Conservation (phyloP, 2,888 invertebrate genomes). For the Melanostoma mellinum region DNA sequence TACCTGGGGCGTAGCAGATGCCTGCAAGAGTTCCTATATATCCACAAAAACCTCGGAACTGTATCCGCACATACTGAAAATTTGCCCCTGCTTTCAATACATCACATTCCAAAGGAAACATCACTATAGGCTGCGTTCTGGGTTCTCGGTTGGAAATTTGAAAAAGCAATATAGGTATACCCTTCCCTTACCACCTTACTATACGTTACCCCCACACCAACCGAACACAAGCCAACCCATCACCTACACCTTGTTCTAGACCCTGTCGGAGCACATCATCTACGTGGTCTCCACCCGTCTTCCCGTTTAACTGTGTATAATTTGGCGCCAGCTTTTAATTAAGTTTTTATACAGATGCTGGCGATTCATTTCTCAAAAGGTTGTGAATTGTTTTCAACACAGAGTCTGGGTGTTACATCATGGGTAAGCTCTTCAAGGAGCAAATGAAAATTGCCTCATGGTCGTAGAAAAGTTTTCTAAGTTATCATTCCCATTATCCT, state of each 20-base stretch:
- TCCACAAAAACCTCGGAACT: slow-evolving; percentile 33
- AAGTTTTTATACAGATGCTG: slow-evolving; percentile 66
- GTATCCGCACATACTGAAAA: slow-evolving; percentile 44
- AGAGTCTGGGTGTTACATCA: slow-evolving; percentile 35
- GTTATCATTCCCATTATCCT: slow-evolving; percentile 49
- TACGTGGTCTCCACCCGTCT: slow-evolving; percentile 35
- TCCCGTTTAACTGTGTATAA: slow-evolving; percentile 43
- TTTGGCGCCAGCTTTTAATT: slow-evolving; percentile 63
- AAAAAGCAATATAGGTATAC: slow-evolving; percentile 41
- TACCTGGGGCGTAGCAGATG: slow-evolving; percentile 49
- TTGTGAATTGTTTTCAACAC: slow-evolving; percentile 45
- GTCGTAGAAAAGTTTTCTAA: slow-evolving; percentile 41
- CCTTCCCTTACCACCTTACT: too few relatives aligned
- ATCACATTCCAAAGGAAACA: slow-evolving; percentile 38
- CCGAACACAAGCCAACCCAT: neutral
- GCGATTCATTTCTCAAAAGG: slow-evolving; percentile 59
- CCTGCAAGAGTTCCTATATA: slow-evolving; percentile 18
- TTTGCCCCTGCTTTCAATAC: slow-evolving; percentile 28
- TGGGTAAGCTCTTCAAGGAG: slow-evolving; percentile 7
- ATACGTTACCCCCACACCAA: neutral
- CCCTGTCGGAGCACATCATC: slow-evolving; percentile 17
- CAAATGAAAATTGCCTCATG: slow-evolving; percentile 1
- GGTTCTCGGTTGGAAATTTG: slow-evolving; percentile 12
- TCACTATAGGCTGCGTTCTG: slow-evolving; percentile 25
- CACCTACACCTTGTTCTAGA: slow-evolving; percentile 1